A percentile compares a stretch with the other conserved stretches of the same genome.
Conservation (phyloP, 1,140 invertebrate genomes). For the Drosophila bifasciata region DNA sequence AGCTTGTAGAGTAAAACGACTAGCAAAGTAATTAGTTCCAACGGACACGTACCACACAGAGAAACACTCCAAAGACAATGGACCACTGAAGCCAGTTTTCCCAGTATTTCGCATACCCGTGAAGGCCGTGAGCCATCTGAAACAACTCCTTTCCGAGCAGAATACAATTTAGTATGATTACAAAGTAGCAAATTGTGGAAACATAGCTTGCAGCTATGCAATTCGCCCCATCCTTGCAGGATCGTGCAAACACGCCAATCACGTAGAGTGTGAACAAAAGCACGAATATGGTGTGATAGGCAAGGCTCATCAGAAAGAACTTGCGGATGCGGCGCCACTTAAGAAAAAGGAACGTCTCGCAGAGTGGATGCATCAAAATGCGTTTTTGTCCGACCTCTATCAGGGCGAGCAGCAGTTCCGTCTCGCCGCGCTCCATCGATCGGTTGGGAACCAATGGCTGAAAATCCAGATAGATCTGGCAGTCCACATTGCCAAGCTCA, state of each 20-base stretch:
- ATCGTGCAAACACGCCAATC: slow-evolving; percentile 85
- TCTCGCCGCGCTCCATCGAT: slow-evolving; percentile 87
- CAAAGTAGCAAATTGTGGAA: slow-evolving; percentile 85
- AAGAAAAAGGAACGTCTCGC: slow-evolving; percentile 91
- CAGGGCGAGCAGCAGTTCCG: slow-evolving; percentile 89
- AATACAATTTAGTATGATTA: slow-evolving; percentile 87
- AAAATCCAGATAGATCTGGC: slow-evolving; percentile 92
- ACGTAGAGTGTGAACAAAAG: slow-evolving; percentile 89
- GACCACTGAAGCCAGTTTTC: slow-evolving; percentile 93
- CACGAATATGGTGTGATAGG: slow-evolving; percentile 91
- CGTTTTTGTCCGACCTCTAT: slow-evolving; percentile 91
- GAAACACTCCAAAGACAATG: slow-evolving; percentile 88
- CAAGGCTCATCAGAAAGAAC: slow-evolving; percentile 91
- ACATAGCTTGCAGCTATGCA: slow-evolving; percentile 85
- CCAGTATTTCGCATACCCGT: slow-evolving; percentile 90
- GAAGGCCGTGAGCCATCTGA: slow-evolving; percentile 88
- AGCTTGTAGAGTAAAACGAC: not conserved
- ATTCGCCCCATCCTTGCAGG: slow-evolving; percentile 71
- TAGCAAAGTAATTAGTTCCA: not conserved
- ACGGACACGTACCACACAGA: slow-evolving; percentile 85
- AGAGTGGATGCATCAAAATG: slow-evolving; percentile 91
- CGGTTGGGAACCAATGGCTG: slow-evolving; percentile 87
- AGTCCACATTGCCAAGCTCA: slow-evolving; percentile 92
- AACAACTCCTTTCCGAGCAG: slow-evolving; percentile 90
- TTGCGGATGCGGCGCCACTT: slow-evolving; percentile 93